phyloP scores from a whole-genome alignment of 2,113 vertebrate genomes.

The Chunga burmeisteri region DNA sequence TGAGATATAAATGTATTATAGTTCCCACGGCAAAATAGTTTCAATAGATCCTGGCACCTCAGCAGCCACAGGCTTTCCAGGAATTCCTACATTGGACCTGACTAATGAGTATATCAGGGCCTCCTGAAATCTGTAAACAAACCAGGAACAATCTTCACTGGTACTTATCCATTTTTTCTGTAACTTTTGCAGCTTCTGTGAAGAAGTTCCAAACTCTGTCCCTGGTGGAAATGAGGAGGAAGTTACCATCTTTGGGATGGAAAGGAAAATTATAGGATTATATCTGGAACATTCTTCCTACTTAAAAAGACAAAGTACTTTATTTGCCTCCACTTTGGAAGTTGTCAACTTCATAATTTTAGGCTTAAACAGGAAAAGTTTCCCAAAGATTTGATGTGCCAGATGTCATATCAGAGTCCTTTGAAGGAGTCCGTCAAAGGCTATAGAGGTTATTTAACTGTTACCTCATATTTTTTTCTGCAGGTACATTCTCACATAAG shows the following conservation, averaged over 20 bases:
- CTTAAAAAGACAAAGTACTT: background rate
- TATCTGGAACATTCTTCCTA: background rate
- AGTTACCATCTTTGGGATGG: background rate
- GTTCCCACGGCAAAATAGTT: background rate
- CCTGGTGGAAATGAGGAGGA: background rate
- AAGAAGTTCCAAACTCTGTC: background rate
- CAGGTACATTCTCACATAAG: background rate
- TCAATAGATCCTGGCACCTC: background rate
- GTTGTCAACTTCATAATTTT: background rate
- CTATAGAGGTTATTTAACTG: background rate
- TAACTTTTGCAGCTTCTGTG: background rate
- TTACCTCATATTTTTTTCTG: background rate
- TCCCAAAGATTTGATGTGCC: background rate
- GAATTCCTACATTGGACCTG: background rate
- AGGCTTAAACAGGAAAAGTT: background rate
- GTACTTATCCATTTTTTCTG: background rate
- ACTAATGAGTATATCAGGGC: background rate
- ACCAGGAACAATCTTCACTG: background rate
- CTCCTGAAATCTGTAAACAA: background rate
- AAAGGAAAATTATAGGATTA: background rate
- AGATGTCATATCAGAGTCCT: background rate
- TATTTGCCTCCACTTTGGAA: background rate
- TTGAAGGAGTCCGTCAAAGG: background rate
- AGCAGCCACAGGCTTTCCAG: background rate
- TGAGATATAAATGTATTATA: background rate